Percentiles rank a stretch among this genome's conserved stretches.
phyloP scores from a whole-genome alignment of 2,888 invertebrate species.

The Allacma fusca region DNA sequence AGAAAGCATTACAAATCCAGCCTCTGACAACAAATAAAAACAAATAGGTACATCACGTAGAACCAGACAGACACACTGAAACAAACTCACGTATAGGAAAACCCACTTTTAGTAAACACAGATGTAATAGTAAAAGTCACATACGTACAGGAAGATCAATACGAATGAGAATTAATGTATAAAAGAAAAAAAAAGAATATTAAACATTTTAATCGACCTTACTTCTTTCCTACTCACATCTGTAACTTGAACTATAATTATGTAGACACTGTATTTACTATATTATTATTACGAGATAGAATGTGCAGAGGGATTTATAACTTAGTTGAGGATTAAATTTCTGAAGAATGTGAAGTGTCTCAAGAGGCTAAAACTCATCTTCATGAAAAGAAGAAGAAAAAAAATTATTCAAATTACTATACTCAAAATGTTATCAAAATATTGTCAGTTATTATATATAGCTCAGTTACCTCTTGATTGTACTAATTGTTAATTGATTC shows the following conservation, averaged over 20 bases:
- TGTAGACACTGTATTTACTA: constrained; percentile 21
- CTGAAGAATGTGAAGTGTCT: constrained; percentile 20
- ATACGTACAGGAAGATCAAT: constrained; percentile 15
- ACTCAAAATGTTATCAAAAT: constrained; percentile 39
- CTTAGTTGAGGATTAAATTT: constrained; percentile 23
- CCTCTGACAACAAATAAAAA: constrained; percentile 14
- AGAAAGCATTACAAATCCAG: background rate
- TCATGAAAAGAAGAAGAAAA: constrained; percentile 7
- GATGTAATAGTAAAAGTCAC: background rate
- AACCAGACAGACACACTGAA: background rate
- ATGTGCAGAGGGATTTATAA: constrained; percentile 21
- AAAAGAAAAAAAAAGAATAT: background rate
- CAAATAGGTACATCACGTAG: background rate
- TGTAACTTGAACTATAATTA: constrained; percentile 23
- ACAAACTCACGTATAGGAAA: background rate
- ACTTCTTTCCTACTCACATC: constrained; percentile 16
- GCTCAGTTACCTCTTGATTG: constrained; percentile 40
- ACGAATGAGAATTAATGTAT: background rate
- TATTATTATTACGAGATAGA: constrained; percentile 10
- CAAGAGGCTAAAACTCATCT: constrained; percentile 27
- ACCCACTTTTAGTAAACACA: background rate
- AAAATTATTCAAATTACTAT: constrained; percentile 17
- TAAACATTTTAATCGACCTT: constrained; percentile 35
- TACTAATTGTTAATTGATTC: constrained; percentile 39
- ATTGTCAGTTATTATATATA: constrained; percentile 42